Percentiles rank a stretch among this genome's conserved stretches.
phyloP scores from a whole-genome alignment of 1,140 invertebrate species.

The Fopius arisanus region DNA sequence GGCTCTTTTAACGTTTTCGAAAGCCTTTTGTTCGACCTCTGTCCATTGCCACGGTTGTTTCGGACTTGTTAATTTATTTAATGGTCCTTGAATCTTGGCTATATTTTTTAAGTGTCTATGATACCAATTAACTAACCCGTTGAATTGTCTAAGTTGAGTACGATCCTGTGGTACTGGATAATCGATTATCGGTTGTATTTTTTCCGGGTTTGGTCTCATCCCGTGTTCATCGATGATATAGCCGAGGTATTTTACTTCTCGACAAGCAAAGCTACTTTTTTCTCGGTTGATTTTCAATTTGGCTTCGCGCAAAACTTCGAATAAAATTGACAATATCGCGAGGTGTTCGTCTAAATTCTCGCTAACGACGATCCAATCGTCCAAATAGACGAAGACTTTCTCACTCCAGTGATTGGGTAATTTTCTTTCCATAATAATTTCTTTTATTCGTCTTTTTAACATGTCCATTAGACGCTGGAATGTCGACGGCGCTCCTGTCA shows the following conservation, averaged over 20 bases:
- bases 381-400: constrained; percentile 25
- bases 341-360: no score
- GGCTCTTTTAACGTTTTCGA: no score
- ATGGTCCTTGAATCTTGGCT: constrained; percentile 12
- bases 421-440: constrained; percentile 20
- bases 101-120: constrained; percentile 20
- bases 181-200: constrained; percentile 28
- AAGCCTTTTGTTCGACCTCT: no score
- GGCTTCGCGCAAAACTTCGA: no score
- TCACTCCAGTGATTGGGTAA: constrained; percentile 23
- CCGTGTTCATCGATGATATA: constrained; percentile 36
- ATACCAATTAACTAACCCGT: constrained; percentile 21
- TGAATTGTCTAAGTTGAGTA: constrained; percentile 19
- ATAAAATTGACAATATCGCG: no score
- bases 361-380: no score
- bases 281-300: constrained; percentile 24
- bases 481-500: constrained; percentile 28
- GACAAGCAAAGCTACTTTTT: constrained; percentile 30
- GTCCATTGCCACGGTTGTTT: constrained; percentile 25
- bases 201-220: constrained; percentile 32
- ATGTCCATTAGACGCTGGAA: constrained; percentile 25
- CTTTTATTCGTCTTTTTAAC: constrained; percentile 19
- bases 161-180: no score
- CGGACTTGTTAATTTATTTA: constrained; percentile 26
- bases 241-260: constrained; percentile 43